phyloP scores from a whole-genome alignment of 2,888 invertebrate species.

The Ametastegia equiseti region DNA sequence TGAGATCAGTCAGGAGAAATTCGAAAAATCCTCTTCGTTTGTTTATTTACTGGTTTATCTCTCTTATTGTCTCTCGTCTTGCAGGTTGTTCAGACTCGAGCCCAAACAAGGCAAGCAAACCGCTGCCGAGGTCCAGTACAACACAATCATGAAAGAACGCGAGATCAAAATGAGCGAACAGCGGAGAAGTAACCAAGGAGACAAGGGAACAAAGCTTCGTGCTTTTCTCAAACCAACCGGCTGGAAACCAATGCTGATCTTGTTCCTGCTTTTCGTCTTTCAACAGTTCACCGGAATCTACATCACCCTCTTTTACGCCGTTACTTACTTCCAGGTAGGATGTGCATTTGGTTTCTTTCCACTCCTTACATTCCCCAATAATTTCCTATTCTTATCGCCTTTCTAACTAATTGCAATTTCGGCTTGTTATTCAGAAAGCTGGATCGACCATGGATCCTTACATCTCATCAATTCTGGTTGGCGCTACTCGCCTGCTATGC shows the following conservation, averaged over 20 bases:
- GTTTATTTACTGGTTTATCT: too few relatives aligned
- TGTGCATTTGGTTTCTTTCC: conserved; percentile 15
- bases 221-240: conserved; percentile 79
- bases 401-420: conserved; percentile 54
- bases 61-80: background rate
- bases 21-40: too few relatives aligned
- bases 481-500: conserved; percentile 78
- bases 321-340: conserved; percentile 78
- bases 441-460: conserved; percentile 78
- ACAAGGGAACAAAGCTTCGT: conserved; percentile 70
- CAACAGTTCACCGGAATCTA: conserved; percentile 82
- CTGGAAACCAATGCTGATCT: conserved; percentile 79
- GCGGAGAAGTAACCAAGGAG: conserved; percentile 71
- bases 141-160: conserved; percentile 78
- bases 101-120: conserved; percentile 61
- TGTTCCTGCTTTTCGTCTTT: conserved; percentile 79
- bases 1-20: conserved; percentile 58
- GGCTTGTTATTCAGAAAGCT: conserved; percentile 74
- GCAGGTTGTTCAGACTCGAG: conserved; percentile 68
- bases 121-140: conserved; percentile 77
- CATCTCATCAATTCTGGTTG: conserved; percentile 79
- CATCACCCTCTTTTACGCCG: conserved; percentile 80
- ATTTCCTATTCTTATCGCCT: background rate
- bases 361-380: background rate
- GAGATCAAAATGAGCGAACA: conserved; percentile 76